Percentiles rank a stretch among this genome's conserved stretches.
These are phyloP conservation scores for Dyspetes luteomarginatus DNA, from an alignment of 2,888 invertebrate genomes.

Conservation along the genomic window DNA sequence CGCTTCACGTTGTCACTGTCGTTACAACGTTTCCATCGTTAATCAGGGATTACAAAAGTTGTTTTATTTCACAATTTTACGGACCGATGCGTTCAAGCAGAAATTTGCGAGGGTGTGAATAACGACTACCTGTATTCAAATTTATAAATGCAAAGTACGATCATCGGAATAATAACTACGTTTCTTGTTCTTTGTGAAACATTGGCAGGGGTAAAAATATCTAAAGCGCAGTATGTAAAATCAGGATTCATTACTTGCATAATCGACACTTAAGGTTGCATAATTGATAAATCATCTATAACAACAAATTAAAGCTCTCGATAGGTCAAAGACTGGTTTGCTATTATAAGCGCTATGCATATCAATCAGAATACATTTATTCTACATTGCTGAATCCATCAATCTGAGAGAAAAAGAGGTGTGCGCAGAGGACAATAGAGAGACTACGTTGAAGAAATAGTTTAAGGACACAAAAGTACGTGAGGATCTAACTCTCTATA, in stretches of 20 bases:
- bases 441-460: not conserved
- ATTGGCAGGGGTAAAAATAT: not conserved
- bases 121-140: not conserved
- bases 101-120: not conserved
- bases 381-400: no score
- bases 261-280: no score
- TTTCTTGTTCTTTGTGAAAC: not conserved
- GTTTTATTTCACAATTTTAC: not conserved
- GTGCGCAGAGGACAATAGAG: no score
- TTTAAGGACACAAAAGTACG: not conserved
- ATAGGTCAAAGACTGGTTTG: no score
- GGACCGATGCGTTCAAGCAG: not conserved
- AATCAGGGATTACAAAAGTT: not conserved
- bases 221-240: no score
- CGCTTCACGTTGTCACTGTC: not conserved
- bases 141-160: not conserved
- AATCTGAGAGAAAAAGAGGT: no score
- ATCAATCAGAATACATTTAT: no score
- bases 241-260: no score
- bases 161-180: not conserved
- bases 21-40: not conserved
- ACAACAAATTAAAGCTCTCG: no score
- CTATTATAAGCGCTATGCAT: no score
- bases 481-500: not conserved
- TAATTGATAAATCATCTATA: no score